phyloP scores from a whole-genome alignment of 2,888 invertebrate genomes.

The Disparrhopalites patrizii region DNA sequence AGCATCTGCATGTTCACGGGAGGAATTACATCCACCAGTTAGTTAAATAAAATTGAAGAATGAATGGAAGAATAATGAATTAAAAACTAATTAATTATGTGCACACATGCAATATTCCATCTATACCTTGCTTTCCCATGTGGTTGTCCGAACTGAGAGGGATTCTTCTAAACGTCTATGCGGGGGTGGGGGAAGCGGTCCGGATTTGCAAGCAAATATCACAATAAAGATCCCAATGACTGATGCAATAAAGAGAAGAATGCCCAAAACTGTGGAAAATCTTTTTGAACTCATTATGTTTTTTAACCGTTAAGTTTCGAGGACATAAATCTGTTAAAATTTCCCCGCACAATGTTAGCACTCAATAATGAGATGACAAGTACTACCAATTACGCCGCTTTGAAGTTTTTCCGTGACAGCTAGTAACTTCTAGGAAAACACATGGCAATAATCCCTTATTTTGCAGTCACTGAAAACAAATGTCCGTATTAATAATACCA shows the following conservation, averaged over 20 bases:
- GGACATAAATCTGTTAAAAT: no score
- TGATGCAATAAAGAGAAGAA: slow-evolving; percentile 43
- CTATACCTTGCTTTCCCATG: slow-evolving; percentile 7
- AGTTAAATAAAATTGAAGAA: no score
- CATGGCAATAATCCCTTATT: background rate
- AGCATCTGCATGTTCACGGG: no score
- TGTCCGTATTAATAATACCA: no score
- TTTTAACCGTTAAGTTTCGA: background rate
- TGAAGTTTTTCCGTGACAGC: no score
- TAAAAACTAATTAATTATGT: background rate
- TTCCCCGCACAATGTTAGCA: no score
- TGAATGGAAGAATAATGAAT: background rate
- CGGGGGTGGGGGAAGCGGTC: background rate
- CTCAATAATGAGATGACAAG: no score
- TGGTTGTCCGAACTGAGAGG: background rate
- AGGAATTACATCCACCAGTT: no score
- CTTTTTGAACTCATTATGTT: slow-evolving; percentile 27
- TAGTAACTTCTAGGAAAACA: background rate
- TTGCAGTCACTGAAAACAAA: background rate
- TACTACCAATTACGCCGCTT: no score
- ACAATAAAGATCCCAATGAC: slow-evolving; percentile 44
- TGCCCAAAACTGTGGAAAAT: slow-evolving; percentile 38
- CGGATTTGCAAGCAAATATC: slow-evolving; percentile 29
- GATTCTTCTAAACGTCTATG: slow-evolving; percentile 11
- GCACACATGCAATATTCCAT: background rate